phyloP scores from a whole-genome alignment of 2,888 invertebrate genomes.

The Mythimna loreyi region DNA sequence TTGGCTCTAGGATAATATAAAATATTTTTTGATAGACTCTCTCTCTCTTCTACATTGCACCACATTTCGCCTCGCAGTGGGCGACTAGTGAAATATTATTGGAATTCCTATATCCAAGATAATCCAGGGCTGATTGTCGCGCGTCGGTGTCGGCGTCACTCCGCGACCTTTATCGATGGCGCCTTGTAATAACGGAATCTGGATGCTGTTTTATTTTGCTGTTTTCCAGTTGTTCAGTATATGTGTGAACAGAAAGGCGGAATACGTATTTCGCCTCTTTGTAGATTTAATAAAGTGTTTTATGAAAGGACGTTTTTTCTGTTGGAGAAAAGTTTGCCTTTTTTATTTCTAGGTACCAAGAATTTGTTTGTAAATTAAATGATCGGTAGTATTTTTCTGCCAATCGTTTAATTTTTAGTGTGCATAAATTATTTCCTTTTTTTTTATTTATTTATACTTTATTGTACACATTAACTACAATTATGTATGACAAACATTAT shows the following conservation, averaged over 20 bases:
- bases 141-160: constrained; percentile 70
- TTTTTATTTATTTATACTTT: too few relatives aligned
- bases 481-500: too few relatives aligned
- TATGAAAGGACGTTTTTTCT: constrained; percentile 3
- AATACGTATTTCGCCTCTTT: background rate
- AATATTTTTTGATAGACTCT: background rate
- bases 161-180: constrained; percentile 70
- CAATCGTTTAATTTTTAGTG: too few relatives aligned
- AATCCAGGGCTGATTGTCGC: constrained; percentile 74
- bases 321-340: background rate
- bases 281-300: background rate
- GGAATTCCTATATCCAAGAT: constrained; percentile 84
- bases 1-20: too few relatives aligned
- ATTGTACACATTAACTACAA: too few relatives aligned
- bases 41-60: constrained; percentile 51
- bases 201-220: constrained; percentile 66
- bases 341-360: too few relatives aligned
- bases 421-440: too few relatives aligned
- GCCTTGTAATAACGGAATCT: constrained; percentile 59
- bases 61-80: constrained; percentile 60
- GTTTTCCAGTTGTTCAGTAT: constrained; percentile 54
- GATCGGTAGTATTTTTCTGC: too few relatives aligned
- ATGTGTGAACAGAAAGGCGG: too few relatives aligned
- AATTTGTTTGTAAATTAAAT: too few relatives aligned
- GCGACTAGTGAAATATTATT: constrained; percentile 85